Base-by-base conservation (phyloP, 2,797 vertebrate genomes). In the Lateolabrax maculatus region DNA sequence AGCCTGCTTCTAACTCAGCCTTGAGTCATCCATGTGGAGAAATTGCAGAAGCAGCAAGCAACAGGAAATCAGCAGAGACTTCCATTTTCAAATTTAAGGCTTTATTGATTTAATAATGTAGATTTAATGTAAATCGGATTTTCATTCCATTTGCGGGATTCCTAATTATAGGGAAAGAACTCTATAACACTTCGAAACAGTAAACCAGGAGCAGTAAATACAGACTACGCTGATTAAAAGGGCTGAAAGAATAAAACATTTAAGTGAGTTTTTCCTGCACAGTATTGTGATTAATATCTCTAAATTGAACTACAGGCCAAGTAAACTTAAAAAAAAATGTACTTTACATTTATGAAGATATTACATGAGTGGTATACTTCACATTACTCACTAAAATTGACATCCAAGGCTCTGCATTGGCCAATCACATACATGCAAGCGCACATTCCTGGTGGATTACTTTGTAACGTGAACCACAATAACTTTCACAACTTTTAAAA, bases 71-170 rank as follows among this genome's bases (percentile, higher is more conserved):
- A 23, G 29, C 19, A 19, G 34, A 29, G 21, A 29, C 68, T 34
- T 62, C 37, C 9, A 46, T 58, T 21, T 53, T 18, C 29, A 52
- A 23, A 61, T 44, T 72, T n/a, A 41, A 64, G 68, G 12, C 43
- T 68, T 41, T 70, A 43, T 56, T 46, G 43, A 39, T 39, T 39
- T 31, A 74, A 31, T 44, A 6, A 34, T 34, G 31, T 4, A 34
- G n/a, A n/a, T n/a, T n/a, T n/a, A n/a, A n/a, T n/a, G 37, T 52
- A 52, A 39, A 73, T 77, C 10, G 39, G 19, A 57, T 72, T 56
- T 43, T 56, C 13, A 62, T 56, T 52, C 13, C 18, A 27, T 71
- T 73, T 62, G 49, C n/a, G 18, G 23, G 31, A 46, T 67, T 71
- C 27, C 23, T 16, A 56, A 16, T 57, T 36, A 77, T 43, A 37